Evolutionary conservation across 2,113 vertebrate species (phyloP).

Genomic region (Leucosticte australis): DNA sequence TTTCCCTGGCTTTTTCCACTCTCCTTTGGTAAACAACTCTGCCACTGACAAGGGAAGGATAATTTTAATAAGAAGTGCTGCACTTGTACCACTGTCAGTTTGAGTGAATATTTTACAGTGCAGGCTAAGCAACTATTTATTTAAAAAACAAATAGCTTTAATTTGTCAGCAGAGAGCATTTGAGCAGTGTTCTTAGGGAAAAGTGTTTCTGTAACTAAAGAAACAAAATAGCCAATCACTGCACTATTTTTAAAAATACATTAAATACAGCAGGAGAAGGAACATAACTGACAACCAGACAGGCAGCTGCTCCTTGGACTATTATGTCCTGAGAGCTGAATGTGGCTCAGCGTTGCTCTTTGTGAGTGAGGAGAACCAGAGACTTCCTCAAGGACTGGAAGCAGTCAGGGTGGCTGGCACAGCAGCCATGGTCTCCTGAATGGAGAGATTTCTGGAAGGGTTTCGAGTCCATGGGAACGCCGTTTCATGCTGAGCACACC

Average conservation of each 20-base stretch:
- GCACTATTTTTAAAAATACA: background rate
- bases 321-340: background rate
- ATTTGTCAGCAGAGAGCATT: background rate
- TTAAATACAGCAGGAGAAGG: background rate
- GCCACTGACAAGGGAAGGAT: background rate
- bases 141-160: background rate
- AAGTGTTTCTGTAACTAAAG: background rate
- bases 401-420: background rate
- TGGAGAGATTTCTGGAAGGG: background rate
- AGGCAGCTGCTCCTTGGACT: background rate
- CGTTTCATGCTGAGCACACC: background rate
- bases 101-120: background rate
- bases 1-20: background rate
- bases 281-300: background rate
- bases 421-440: accelerated
- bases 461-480: background rate
- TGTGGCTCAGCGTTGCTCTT: background rate
- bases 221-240: background rate
- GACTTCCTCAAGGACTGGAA: background rate
- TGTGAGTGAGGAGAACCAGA: background rate
- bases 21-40: background rate
- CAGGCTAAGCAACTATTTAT: background rate
- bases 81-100: background rate
- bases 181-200: background rate
- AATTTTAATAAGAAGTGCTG: background rate